Evolutionary conservation across 2,797 vertebrate species (phyloP), one percentile per base, ranked within the genome.

Genomic region (Anabas testudineus): DNA sequence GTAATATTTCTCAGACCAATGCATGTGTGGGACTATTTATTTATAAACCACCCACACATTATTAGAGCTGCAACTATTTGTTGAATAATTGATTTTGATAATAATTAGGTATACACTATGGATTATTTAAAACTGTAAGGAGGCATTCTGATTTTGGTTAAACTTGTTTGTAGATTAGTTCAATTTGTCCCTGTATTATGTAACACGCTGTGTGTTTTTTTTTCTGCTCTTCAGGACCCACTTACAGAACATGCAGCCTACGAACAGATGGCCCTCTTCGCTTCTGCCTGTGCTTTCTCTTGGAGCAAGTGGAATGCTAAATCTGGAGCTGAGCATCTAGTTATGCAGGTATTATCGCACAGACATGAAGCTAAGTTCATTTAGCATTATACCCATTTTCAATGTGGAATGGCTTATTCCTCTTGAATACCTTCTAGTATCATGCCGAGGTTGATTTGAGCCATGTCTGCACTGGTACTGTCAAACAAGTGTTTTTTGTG

Each of bases 221-320:
- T 34, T 30, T 41, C 6, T 56, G 37, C 43, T 37, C 56, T 57
- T 55, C 58, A 97, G 96, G 92, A 91, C 32, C 87, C 94, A 10
- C 45, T 89, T 2, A 87, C 90, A 46, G 97, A 97, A 80, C 59
- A 92, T 4, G 90, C 85, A 22, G 91, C 88, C 30, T 99, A 97
- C 39, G 93, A 95, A 45, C 95, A 99, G 89, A 97, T 99, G 94
- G 96, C 97, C 12, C 90, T 97, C 19, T 69, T 94, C 2, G 92
- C 94, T 28, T 90, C 95, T 1, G 90, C 94, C 7, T 95, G 95
- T 36, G 94, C 95, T 2, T 99, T 98, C 83, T 83, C 92, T 0
- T 93, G 95, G 95, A 99, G 97, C 91, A 95, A 88, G 66, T 99
- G 97, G 97, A 99, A 98, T 9, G 13, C 73, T n/a, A 56, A 74